phyloP scores from a whole-genome alignment of 1,140 invertebrate species.

The Dendroctonus valens region DNA sequence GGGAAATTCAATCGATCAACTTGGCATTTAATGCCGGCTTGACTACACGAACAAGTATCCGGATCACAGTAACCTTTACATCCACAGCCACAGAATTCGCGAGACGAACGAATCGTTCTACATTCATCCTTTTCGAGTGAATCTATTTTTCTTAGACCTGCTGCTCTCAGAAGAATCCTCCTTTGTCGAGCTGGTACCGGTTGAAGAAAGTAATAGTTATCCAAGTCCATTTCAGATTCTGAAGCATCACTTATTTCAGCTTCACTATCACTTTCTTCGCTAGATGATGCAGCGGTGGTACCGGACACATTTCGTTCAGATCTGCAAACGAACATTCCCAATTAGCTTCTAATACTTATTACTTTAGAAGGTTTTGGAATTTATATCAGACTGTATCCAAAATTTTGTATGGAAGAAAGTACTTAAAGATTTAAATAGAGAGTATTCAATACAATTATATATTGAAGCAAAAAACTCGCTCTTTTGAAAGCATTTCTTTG shows the following conservation, averaged over 20 bases:
- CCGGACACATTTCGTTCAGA: slow-evolving; percentile 61
- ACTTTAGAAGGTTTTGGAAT: background rate
- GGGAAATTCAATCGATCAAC: slow-evolving; percentile 95
- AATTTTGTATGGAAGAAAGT: background rate
- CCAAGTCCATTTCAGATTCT: slow-evolving; percentile 81
- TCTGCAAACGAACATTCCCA: slow-evolving; percentile 46
- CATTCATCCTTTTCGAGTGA: slow-evolving; percentile 92
- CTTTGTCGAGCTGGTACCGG: slow-evolving; percentile 91
- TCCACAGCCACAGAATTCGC: slow-evolving; percentile 93
- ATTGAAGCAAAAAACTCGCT: too few relatives aligned
- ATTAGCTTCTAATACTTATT: background rate
- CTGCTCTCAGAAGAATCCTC: slow-evolving; percentile 78
- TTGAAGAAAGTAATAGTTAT: slow-evolving; percentile 91
- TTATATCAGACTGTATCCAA: background rate
- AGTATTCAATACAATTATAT: too few relatives aligned
- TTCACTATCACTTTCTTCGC: slow-evolving; percentile 74
- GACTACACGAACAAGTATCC: slow-evolving; percentile 89
- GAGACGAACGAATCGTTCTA: slow-evolving; percentile 83
- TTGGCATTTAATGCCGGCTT: slow-evolving; percentile 87
- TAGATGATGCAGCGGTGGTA: slow-evolving; percentile 54
- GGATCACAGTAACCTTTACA: slow-evolving; percentile 95
- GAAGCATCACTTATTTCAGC: slow-evolving; percentile 81
- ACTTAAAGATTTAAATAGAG: too few relatives aligned
- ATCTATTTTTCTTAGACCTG: slow-evolving; percentile 93
- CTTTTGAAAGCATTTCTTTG: too few relatives aligned